Evolutionary conservation across 2,888 invertebrate species (phyloP).

Genomic region (Macrophya alboannulata): DNA sequence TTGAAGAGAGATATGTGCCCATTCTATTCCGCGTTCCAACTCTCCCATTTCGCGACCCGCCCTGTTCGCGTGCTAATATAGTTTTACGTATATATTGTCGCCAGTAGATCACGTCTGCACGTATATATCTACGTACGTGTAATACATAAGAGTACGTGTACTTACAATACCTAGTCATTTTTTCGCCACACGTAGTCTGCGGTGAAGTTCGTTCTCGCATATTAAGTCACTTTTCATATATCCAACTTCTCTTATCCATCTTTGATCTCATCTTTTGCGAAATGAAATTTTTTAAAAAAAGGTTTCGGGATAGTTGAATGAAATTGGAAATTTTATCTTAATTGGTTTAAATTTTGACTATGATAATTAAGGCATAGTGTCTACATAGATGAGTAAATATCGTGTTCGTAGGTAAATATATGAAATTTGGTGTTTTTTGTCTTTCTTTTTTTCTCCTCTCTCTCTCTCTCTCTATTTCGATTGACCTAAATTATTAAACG

Average conservation of each 20-base stretch:
- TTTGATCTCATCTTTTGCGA: background rate
- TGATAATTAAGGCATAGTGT: conserved; percentile 11
- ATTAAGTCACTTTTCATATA: background rate
- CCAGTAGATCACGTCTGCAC: background rate
- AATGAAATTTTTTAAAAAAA: too few relatives aligned
- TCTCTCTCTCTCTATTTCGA: background rate
- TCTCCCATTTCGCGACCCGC: conserved; percentile 9
- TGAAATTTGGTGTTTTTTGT: background rate
- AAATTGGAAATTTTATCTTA: too few relatives aligned
- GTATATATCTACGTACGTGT: background rate
- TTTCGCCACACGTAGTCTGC: background rate
- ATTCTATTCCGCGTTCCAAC: conserved; percentile 47
- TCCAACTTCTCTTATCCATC: background rate
- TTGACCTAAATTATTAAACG: conserved; percentile 48
- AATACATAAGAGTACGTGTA: background rate
- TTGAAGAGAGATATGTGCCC: conserved; percentile 23
- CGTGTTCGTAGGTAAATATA: background rate
- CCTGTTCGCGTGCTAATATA: background rate
- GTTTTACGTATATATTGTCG: conserved; percentile 7
- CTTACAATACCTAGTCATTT: conserved; percentile 11
- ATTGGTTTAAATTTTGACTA: background rate
- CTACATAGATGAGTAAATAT: background rate
- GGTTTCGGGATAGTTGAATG: too few relatives aligned
- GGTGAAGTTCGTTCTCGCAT: background rate
- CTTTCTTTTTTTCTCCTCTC: background rate